Percentiles rank a stretch among this genome's conserved stretches.
Evolutionary conservation across 2,888 invertebrate genomes (phyloP).

Genomic region (Cryptocheilus praepositus): DNA sequence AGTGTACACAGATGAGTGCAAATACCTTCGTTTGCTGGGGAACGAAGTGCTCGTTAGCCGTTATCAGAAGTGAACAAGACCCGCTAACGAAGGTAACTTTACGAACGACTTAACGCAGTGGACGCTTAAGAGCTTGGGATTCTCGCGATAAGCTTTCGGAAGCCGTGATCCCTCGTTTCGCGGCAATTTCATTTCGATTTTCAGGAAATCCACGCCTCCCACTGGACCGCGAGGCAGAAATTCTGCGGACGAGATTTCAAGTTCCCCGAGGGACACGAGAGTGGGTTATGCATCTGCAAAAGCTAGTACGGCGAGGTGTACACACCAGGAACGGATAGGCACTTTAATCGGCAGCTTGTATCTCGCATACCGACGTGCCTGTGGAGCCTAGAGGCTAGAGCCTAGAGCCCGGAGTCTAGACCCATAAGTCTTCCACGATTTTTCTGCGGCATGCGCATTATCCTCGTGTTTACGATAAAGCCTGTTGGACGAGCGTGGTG

Average conservation of each 20-base stretch:
- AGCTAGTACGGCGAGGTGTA: slow-evolving; percentile 14
- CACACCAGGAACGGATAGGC: slow-evolving; percentile 32
- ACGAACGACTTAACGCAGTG: too few species aligned
- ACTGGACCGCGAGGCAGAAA: neutral
- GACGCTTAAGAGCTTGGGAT: too few species aligned
- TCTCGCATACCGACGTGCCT: slow-evolving; percentile 46
- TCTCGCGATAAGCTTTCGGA: too few species aligned
- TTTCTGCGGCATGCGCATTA: slow-evolving; percentile 40
- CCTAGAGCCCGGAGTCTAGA: slow-evolving; percentile 40
- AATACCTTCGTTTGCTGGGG: too few species aligned
- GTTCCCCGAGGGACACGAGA: slow-evolving; percentile 4
- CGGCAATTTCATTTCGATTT: neutral
- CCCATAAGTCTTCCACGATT: slow-evolving; percentile 45
- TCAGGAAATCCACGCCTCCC: slow-evolving; percentile 1
- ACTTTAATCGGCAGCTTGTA: slow-evolving; percentile 56
- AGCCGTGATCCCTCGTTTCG: neutral
- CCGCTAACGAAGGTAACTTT: too few species aligned
- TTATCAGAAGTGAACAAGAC: too few species aligned
- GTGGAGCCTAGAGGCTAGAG: slow-evolving; percentile 37
- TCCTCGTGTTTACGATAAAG: slow-evolving; percentile 49
- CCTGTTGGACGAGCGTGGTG: slow-evolving; percentile 35
- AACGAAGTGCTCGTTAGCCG: too few species aligned
- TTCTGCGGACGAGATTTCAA: slow-evolving; percentile 4
- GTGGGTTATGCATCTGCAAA: slow-evolving; percentile 22
- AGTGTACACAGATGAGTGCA: too few species aligned